These are phyloP conservation scores for Eulemur rubriventer DNA, from an alignment of 2,797 vertebrate genomes.

Conservation along the genomic window DNA sequence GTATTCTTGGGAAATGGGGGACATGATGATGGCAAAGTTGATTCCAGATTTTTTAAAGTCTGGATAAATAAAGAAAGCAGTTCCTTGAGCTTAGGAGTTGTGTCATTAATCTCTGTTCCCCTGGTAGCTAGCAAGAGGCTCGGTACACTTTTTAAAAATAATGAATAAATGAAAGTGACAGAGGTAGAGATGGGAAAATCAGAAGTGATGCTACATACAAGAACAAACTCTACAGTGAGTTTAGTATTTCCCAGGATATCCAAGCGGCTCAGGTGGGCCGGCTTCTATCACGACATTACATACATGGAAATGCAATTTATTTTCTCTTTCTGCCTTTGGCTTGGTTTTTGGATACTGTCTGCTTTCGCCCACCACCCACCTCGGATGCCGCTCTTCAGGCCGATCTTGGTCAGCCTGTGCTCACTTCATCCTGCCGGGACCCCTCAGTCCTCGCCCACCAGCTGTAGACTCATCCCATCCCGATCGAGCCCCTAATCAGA, in stretches of 20 bases:
- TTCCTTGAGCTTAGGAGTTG: neutral
- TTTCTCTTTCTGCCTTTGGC: neutral
- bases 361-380: neutral
- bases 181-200: neutral
- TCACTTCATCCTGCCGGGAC: fast-evolving
- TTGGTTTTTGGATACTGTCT: neutral
- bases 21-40: neutral
- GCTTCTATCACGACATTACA: neutral
- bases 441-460: too few relatives aligned
- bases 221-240: neutral
- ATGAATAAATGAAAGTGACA: neutral
- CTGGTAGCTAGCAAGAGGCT: neutral
- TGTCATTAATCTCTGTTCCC: neutral
- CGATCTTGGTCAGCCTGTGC: too few relatives aligned
- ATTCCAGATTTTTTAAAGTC: neutral
- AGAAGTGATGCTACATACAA: neutral
- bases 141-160: neutral
- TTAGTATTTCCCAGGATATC: neutral
- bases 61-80: neutral
- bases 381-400: neutral
- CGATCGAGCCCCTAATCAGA: neutral
- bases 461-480: neutral
- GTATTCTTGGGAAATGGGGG: neutral
- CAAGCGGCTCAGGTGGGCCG: neutral
- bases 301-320: neutral